Evolutionary conservation across 1,140 invertebrate genomes (phyloP).

Genomic region (Adoxophyes honmai): DNA sequence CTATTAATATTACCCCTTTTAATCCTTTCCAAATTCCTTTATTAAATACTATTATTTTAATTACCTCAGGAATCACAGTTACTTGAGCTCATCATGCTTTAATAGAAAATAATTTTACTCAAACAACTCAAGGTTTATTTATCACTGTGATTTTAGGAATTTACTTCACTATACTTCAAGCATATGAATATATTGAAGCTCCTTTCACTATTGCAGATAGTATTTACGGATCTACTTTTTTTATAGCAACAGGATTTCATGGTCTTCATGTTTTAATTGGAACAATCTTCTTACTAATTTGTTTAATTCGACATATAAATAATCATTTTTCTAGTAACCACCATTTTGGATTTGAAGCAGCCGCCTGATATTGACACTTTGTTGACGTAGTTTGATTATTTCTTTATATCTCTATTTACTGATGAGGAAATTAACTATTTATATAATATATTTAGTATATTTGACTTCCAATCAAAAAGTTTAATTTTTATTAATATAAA

Average conservation of each 20-base stretch:
- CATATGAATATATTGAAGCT: conserved; percentile 61
- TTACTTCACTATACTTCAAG: conserved; percentile 76
- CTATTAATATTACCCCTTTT: conserved; percentile 77
- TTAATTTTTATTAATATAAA: conserved; percentile 73
- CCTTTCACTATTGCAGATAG: conserved; percentile 78
- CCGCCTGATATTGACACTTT: conserved; percentile 87
- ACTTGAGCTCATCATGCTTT: too few species aligned
- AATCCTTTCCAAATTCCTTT: conserved; percentile 81
- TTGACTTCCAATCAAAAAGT: conserved; percentile 83
- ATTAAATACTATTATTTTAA: conserved; percentile 79
- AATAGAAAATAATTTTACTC: conserved; percentile 41
- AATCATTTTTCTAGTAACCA: conserved; percentile 79
- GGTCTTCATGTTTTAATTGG: conserved; percentile 85
- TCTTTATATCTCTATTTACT: conserved; percentile 82
- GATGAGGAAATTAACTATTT: conserved; percentile 80
- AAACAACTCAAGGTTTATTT: conserved; percentile 62
- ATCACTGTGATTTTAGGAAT: conserved; percentile 78
- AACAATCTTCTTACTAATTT: conserved; percentile 79
- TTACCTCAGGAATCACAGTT: conserved; percentile 33
- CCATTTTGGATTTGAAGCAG: conserved; percentile 84
- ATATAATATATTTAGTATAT: conserved; percentile 83
- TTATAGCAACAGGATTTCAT: conserved; percentile 85
- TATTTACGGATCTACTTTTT: conserved; percentile 83
- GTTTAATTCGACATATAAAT: conserved; percentile 73
- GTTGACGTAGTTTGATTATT: conserved; percentile 86